A percentile compares a stretch with the other conserved stretches of the same genome.
These are phyloP conservation scores for Drosophila arawakana DNA, from an alignment of 1,140 invertebrate species.

Conservation along the genomic window DNA sequence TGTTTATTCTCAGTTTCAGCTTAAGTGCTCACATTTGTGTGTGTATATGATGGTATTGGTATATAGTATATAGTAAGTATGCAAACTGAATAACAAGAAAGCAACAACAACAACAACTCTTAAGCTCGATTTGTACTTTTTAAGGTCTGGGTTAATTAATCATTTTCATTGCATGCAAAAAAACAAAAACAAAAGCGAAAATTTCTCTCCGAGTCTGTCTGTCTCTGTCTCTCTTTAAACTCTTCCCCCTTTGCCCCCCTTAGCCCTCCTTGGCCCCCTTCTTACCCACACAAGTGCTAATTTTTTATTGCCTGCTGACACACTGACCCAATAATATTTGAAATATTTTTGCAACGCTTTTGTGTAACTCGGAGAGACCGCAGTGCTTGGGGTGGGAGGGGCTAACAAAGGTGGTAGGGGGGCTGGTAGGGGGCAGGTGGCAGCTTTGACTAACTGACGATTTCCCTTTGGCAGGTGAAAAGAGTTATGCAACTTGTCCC, in stretches of 20 bases:
- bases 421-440: not conserved
- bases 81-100: constrained; percentile 21
- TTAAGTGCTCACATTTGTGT: not conserved
- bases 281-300: constrained; percentile 37
- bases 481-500: constrained; percentile 15
- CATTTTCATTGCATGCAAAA: constrained; percentile 60
- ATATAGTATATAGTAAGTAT: not conserved
- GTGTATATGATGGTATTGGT: not conserved
- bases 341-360: constrained; percentile 39
- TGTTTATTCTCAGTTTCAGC: not conserved
- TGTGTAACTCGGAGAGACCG: constrained; percentile 6
- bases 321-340: constrained; percentile 77
- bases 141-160: constrained; percentile 81
- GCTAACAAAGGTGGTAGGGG: not conserved
- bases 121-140: constrained; percentile 54
- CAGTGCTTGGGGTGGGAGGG: not conserved
- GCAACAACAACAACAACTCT: constrained; percentile 12
- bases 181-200: not conserved
- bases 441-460: not conserved
- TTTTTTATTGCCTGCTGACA: constrained; percentile 70
- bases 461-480: not conserved
- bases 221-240: not conserved
- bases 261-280: too few relatives aligned
- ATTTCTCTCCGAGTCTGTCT: not conserved
- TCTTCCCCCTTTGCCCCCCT: not conserved